phyloP scores from a whole-genome alignment of 2,113 vertebrate species.

The Oxyruncus cristatus region DNA sequence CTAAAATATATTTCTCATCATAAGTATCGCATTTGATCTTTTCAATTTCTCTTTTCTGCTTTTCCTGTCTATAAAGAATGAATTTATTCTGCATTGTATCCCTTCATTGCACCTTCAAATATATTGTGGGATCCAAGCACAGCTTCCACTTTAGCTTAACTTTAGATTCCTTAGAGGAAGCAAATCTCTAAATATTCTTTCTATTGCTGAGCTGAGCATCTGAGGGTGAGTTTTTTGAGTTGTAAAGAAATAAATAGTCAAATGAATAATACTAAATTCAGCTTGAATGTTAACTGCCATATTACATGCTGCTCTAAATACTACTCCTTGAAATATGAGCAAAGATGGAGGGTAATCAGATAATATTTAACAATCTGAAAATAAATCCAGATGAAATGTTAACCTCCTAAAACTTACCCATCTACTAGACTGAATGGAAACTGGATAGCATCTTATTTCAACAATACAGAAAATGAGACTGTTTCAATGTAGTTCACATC shows the following conservation, averaged over 20 bases:
- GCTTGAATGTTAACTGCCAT: not conserved
- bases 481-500: accelerated
- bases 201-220: not conserved
- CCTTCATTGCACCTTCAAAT: not conserved
- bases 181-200: not conserved
- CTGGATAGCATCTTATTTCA: not conserved
- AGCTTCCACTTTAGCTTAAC: not conserved
- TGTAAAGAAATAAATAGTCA: not conserved
- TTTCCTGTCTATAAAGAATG: not conserved
- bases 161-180: not conserved
- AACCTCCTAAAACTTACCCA: not conserved
- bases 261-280: not conserved
- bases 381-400: not conserved
- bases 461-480: not conserved
- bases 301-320: not conserved
- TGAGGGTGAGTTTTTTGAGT: not conserved
- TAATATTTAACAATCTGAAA: not conserved
- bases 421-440: not conserved
- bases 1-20: not conserved
- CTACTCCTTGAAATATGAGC: not conserved
- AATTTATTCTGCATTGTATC: not conserved
- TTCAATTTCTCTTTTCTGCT: not conserved
- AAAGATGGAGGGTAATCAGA: not conserved
- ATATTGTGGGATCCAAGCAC: not conserved
- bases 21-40: not conserved